These are phyloP conservation scores for Caradrina kadenii DNA, from an alignment of 2,888 invertebrate genomes.

Conservation along the genomic window DNA sequence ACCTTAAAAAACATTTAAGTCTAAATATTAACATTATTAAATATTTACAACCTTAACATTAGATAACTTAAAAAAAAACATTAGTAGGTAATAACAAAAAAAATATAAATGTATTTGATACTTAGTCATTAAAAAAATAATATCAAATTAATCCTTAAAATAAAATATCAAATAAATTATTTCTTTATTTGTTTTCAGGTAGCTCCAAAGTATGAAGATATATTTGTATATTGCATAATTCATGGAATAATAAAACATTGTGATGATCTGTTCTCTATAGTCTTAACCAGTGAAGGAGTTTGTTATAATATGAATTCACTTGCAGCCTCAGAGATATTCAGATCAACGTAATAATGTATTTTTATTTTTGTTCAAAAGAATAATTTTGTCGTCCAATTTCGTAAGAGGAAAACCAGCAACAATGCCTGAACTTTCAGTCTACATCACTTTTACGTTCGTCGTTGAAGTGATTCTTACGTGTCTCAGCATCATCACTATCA, in stretches of 20 bases:
- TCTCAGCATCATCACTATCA: too few relatives aligned
- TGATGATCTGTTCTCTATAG: conserved; percentile 48
- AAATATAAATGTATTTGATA: too few relatives aligned
- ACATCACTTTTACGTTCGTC: neutral
- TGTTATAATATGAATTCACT: conserved; percentile 74
- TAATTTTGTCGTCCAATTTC: neutral
- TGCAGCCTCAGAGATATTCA: conserved; percentile 69
- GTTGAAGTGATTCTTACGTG: too few relatives aligned
- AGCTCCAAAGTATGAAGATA: conserved; percentile 15
- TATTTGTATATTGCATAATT: conserved; percentile 11
- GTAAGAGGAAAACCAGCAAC: too few relatives aligned
- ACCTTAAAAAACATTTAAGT: too few relatives aligned
- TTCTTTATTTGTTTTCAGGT: conserved; percentile 32
- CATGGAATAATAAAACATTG: neutral
- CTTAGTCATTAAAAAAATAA: too few relatives aligned
- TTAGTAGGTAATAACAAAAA: too few relatives aligned
- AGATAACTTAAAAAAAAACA: too few relatives aligned
- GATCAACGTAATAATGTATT: conserved; percentile 47
- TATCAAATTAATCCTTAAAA: too few relatives aligned
- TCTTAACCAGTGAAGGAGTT: conserved; percentile 72
- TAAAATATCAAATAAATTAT: neutral
- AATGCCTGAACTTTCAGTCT: too few relatives aligned
- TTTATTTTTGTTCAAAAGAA: neutral
- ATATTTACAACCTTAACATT: too few relatives aligned
- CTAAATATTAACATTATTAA: too few relatives aligned